Conservation (phyloP, 2,797 vertebrate species). For the Tokudaia muenninki region DNA sequence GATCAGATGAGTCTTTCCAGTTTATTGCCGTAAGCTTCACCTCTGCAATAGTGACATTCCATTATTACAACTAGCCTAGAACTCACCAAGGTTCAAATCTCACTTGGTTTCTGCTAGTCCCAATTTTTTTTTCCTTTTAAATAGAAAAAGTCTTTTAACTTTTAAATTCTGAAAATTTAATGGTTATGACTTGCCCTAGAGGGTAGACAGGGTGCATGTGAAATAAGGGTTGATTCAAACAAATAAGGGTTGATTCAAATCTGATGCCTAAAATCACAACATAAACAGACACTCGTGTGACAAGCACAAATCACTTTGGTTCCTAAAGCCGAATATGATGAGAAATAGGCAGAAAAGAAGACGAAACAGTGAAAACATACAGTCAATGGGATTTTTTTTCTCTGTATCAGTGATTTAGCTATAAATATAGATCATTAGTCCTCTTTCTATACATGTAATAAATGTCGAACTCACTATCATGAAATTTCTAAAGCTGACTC, state of each 20-base stretch:
- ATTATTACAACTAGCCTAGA: slow-evolving; percentile 61
- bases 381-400: slow-evolving; percentile 69
- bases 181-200: slow-evolving; percentile 83
- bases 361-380: slow-evolving; percentile 73
- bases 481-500: slow-evolving; percentile 83
- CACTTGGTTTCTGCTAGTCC: slow-evolving; percentile 67
- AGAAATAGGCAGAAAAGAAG: slow-evolving; percentile 78
- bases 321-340: slow-evolving; percentile 82
- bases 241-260: slow-evolving; percentile 65
- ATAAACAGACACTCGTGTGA: slow-evolving; percentile 89
- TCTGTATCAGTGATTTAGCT: slow-evolving; percentile 86
- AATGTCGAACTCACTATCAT: slow-evolving; percentile 81
- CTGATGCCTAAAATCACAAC: slow-evolving; percentile 84
- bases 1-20: slow-evolving; percentile 54
- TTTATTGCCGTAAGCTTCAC: slow-evolving; percentile 17
- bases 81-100: slow-evolving; percentile 55
- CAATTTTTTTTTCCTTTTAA: slow-evolving; percentile 84
- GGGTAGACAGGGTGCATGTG: too few relatives aligned
- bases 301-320: slow-evolving; percentile 80
- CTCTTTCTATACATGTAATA: slow-evolving; percentile 85
- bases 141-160: slow-evolving; percentile 79
- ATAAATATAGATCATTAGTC: slow-evolving; percentile 88
- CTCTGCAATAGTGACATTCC: slow-evolving; percentile 48
- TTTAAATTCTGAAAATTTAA: slow-evolving; percentile 86
- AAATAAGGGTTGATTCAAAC: too few relatives aligned